Conservation (phyloP, 2,797 vertebrate genomes). For the Staurois parvus region DNA sequence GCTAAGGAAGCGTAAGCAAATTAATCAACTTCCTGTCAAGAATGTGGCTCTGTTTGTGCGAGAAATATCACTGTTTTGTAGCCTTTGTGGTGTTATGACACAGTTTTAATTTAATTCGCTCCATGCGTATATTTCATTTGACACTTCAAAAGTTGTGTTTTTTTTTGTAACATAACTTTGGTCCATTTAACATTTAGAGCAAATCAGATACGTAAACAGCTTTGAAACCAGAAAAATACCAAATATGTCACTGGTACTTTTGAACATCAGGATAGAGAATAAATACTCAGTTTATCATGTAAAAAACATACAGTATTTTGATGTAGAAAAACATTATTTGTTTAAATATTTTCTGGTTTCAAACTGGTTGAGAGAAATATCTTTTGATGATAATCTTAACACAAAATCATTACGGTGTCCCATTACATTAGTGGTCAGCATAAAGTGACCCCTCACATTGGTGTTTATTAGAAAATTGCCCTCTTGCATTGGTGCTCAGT, state of each 20-base stretch:
- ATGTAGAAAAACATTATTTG: too few relatives aligned
- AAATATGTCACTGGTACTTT: not conserved
- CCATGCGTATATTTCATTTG: not conserved
- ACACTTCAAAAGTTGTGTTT: not conserved
- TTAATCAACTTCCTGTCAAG: slow-evolving; percentile 16
- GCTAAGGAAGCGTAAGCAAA: slow-evolving; percentile 16
- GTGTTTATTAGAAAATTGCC: too few relatives aligned
- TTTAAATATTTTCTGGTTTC: too few relatives aligned
- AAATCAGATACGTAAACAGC: not conserved
- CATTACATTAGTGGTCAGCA: too few relatives aligned
- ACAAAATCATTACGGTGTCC: too few relatives aligned
- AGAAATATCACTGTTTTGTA: not conserved
- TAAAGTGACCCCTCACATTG: too few relatives aligned
- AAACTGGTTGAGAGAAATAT: too few relatives aligned
- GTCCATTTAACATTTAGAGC: not conserved
- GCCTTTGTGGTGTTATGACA: slow-evolving; percentile 19
- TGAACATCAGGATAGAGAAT: not conserved
- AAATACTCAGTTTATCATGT: not conserved
- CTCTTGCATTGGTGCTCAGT: too few relatives aligned
- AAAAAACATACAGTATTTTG: too few relatives aligned
- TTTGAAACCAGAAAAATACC: not conserved
- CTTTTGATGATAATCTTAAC: too few relatives aligned
- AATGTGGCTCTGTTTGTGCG: not conserved
- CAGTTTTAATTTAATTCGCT: not conserved
- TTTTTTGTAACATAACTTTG: not conserved